Conservation (phyloP, 2,797 vertebrate genomes). For the Sus cebifrons region DNA sequence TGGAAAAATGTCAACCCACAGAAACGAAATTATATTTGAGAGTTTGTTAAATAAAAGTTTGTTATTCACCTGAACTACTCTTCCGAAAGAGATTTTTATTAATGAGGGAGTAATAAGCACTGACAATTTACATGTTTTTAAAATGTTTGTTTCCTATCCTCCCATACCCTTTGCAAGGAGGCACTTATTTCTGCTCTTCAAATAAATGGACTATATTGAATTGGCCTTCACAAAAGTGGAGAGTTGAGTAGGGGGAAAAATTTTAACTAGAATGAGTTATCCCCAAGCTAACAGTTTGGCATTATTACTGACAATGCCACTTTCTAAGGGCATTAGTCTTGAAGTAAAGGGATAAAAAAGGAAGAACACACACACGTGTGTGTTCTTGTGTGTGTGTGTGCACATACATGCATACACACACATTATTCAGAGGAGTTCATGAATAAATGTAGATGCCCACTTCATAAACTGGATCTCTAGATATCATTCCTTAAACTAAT, state of each 20-base stretch:
- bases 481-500: background rate
- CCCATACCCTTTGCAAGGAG: background rate
- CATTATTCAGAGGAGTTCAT: background rate
- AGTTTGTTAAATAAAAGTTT: too few species aligned
- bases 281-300: background rate
- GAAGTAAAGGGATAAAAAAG: background rate
- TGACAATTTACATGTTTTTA: constrained; percentile 27
- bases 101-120: constrained; percentile 50
- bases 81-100: constrained; percentile 70
- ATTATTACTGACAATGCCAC: background rate
- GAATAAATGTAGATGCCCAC: background rate
- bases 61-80: constrained; percentile 45
- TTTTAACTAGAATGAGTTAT: background rate
- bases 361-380: background rate
- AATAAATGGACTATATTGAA: constrained; percentile 49
- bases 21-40: constrained; percentile 66
- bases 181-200: background rate
- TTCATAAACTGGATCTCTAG: background rate
- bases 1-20: constrained; percentile 22
- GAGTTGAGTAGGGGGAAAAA: background rate
- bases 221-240: background rate
- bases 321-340: background rate
- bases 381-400: too few species aligned
- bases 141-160: constrained; percentile 16
- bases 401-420: background rate